Evolutionary conservation across 2,888 invertebrate genomes (phyloP).

Genomic region (Axea sp.): DNA sequence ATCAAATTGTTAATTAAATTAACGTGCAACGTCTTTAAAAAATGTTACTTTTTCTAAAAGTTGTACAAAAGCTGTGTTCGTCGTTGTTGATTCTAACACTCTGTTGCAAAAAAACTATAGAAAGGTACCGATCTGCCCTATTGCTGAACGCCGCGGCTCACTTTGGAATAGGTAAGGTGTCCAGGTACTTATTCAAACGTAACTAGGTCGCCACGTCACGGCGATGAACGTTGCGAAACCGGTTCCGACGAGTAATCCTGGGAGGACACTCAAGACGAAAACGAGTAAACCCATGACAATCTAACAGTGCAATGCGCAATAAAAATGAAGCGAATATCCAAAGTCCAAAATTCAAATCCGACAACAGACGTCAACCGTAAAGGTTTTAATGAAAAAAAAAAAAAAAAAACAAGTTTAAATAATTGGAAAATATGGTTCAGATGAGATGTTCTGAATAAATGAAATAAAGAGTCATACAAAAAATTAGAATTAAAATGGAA

Average conservation of each 20-base stretch:
- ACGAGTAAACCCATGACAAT: slow-evolving; percentile 58
- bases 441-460: not conserved
- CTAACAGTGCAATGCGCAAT: slow-evolving; percentile 10
- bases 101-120: not conserved
- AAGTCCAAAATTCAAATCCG: slow-evolving; percentile 4
- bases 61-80: not conserved
- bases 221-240: slow-evolving; percentile 64
- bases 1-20: slow-evolving; percentile 43
- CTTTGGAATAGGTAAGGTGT: slow-evolving; percentile 53
- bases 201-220: slow-evolving; percentile 63
- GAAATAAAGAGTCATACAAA: not conserved
- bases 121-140: slow-evolving; percentile 6
- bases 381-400: not conserved
- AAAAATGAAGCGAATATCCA: not conserved
- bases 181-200: slow-evolving; percentile 52
- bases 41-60: not conserved
- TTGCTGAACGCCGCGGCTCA: slow-evolving; percentile 6
- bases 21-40: not conserved
- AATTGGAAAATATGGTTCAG: not conserved
- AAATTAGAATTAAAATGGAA: no score
- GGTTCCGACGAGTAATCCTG: slow-evolving; percentile 63
- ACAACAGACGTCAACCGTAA: no score
- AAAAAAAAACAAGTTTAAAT: no score
- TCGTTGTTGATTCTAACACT: not conserved
- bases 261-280: slow-evolving; percentile 61